Conservation (phyloP, 2,797 vertebrate species). For the Crotalus adamanteus region DNA sequence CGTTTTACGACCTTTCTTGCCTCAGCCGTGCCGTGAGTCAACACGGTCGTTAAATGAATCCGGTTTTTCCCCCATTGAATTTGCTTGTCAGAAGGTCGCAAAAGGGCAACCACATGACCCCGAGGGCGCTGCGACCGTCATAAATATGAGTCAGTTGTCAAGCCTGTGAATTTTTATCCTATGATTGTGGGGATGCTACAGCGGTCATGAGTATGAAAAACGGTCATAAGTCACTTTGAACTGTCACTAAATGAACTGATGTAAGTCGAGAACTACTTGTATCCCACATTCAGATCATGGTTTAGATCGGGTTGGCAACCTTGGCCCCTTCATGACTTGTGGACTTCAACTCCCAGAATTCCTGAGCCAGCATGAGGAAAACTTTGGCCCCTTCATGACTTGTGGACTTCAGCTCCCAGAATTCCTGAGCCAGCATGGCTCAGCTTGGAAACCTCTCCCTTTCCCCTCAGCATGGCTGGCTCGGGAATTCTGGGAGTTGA, state of each 20-base stretch:
- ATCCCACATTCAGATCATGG: not conserved
- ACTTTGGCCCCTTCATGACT: too few species aligned
- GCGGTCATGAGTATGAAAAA: not conserved
- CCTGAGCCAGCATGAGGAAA: too few species aligned
- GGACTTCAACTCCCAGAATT: too few species aligned
- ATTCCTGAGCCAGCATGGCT: too few species aligned
- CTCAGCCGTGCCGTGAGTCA: not conserved
- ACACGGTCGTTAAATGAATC: not conserved
- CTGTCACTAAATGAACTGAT: not conserved
- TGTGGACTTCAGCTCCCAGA: too few species aligned
- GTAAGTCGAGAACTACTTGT: not conserved
- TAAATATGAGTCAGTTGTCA: not conserved
- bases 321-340: too few species aligned
- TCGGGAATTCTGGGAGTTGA: too few species aligned
- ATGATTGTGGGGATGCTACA: not conserved
- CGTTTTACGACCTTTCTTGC: not conserved
- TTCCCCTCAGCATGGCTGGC: too few species aligned
- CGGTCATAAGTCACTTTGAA: not conserved
- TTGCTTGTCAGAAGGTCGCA: not conserved
- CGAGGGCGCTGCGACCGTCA: rapidly evolving
- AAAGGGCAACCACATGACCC: not conserved
- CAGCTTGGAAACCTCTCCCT: too few species aligned
- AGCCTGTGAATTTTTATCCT: not conserved
- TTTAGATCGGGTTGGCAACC: too few species aligned
- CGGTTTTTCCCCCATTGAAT: not conserved